phyloP scores from a whole-genome alignment of 2,888 invertebrate species.

The Macrosiphum euphorbiae region DNA sequence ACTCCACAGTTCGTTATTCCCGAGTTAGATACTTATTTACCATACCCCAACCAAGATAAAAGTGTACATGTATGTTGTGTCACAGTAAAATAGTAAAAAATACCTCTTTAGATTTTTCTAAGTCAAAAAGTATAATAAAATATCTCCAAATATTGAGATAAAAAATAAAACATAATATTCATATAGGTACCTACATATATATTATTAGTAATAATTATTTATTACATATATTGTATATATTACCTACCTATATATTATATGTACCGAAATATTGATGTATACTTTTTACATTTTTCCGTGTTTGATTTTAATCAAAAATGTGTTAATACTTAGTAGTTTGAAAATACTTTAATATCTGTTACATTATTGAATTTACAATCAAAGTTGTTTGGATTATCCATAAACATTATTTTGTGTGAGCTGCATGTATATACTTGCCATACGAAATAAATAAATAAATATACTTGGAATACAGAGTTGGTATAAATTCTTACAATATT shows the following conservation, averaged over 20 bases:
- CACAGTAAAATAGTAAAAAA: too few relatives aligned
- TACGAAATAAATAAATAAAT: too few relatives aligned
- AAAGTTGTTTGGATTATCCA: neutral
- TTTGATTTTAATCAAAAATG: neutral
- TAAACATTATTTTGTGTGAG: neutral
- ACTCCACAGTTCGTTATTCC: neutral
- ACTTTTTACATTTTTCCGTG: neutral
- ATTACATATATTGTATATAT: too few relatives aligned
- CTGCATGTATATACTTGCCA: too few relatives aligned
- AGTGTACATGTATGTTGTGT: too few relatives aligned
- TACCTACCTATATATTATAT: too few relatives aligned
- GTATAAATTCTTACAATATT: too few relatives aligned
- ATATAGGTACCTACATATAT: too few relatives aligned
- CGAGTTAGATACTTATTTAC: neutral
- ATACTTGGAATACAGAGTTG: too few relatives aligned
- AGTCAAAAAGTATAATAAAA: neutral
- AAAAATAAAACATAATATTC: neutral
- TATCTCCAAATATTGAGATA: neutral
- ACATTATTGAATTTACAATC: neutral
- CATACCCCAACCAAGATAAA: neutral
- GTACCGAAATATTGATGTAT: neutral
- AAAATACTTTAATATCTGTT: neutral
- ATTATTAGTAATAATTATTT: too few relatives aligned
- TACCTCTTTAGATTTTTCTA: too few relatives aligned
- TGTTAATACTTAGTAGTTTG: neutral